phyloP scores from a whole-genome alignment of 2,888 invertebrate species.

The Drosophila macrospina region DNA sequence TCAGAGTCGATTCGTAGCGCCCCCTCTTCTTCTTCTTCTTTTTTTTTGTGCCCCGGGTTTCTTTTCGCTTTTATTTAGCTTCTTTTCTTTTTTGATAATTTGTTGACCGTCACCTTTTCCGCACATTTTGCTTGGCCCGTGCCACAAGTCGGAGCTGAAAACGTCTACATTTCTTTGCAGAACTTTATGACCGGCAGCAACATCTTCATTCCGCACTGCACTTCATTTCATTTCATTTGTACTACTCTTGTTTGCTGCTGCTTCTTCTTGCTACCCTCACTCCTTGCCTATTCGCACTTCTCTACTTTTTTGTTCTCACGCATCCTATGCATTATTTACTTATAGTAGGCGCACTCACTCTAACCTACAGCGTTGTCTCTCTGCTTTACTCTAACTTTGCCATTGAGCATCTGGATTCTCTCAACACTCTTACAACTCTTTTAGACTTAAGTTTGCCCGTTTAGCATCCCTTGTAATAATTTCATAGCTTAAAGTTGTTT shows the following conservation, averaged over 20 bases:
- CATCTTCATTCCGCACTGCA: slow-evolving; percentile 51
- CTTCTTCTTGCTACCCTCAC: neutral
- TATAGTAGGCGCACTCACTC: slow-evolving; percentile 48
- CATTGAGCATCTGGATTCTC: neutral
- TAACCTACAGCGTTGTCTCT: slow-evolving; percentile 27
- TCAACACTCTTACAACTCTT: neutral
- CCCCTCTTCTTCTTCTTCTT: slow-evolving; percentile 18
- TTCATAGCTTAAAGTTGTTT: neutral
- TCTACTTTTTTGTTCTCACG: slow-evolving; percentile 34
- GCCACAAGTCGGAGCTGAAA: slow-evolving; percentile 38
- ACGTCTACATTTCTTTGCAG: slow-evolving; percentile 57
- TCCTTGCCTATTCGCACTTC: neutral
- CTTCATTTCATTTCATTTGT: slow-evolving; percentile 48
- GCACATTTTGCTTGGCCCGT: slow-evolving; percentile 60
- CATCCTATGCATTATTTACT: slow-evolving; percentile 67
- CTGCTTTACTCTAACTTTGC: slow-evolving; percentile 27
- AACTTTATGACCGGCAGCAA: slow-evolving; percentile 49
- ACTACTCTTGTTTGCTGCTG: neutral
- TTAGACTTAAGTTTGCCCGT: neutral
- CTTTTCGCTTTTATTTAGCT: slow-evolving; percentile 4
- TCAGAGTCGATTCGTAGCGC: slow-evolving; percentile 22
- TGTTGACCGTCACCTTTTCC: slow-evolving; percentile 78
- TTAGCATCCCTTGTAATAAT: no score
- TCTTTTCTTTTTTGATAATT: slow-evolving; percentile 61
- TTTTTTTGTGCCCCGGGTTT: slow-evolving; percentile 2